Evolutionary conservation across 2,888 invertebrate genomes (phyloP).

Genomic region (Meliscaeva auricollis): DNA sequence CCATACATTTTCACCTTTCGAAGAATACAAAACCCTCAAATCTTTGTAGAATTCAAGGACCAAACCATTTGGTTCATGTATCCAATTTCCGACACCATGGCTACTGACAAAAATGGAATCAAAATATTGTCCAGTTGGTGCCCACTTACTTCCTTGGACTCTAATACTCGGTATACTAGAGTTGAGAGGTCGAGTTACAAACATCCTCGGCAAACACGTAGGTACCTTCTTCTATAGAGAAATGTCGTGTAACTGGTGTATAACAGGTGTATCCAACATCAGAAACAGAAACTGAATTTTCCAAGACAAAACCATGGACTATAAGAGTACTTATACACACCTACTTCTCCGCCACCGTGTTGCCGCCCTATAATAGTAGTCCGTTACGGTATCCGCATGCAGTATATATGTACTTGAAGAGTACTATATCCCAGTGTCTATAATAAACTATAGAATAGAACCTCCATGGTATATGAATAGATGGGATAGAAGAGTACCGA

Average conservation of each 20-base stretch:
- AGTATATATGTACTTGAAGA: neutral
- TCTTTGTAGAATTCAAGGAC: neutral
- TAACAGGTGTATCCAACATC: constrained; percentile 70
- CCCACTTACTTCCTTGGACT: neutral
- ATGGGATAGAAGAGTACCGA: neutral
- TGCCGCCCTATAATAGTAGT: neutral
- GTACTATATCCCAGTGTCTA: neutral
- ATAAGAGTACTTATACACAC: constrained; percentile 37
- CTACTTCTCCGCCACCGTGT: neutral
- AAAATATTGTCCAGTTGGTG: constrained; percentile 7
- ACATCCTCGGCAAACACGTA: constrained; percentile 19
- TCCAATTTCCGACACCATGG: constrained; percentile 9
- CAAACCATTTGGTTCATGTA: constrained; percentile 17
- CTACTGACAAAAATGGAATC: neutral
- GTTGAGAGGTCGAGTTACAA: constrained; percentile 46
- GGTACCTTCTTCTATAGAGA: no score
- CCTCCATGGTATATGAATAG: neutral
- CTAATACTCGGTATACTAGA: neutral
- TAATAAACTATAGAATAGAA: neutral
- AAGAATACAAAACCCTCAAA: neutral
- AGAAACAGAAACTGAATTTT: constrained; percentile 60
- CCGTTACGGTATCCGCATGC: neutral
- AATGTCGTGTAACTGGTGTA: constrained; percentile 50
- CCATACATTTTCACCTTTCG: neutral
- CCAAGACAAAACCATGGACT: constrained; percentile 52